A percentile compares a stretch with the other conserved stretches of the same genome.
Conservation (phyloP, 2,888 invertebrate species). For the Thecophora atra region DNA sequence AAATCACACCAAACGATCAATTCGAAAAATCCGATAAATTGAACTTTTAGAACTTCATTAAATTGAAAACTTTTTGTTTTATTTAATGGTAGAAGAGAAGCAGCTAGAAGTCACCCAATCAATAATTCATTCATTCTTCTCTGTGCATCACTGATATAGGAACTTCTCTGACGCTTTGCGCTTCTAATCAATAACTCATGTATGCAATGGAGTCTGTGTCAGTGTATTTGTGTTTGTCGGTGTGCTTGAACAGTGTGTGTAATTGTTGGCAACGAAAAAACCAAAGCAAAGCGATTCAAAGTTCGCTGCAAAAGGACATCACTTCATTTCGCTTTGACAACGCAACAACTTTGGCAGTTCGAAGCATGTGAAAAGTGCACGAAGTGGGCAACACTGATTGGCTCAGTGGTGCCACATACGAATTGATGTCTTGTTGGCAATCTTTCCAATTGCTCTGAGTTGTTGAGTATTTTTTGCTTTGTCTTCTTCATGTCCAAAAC, state of each 20-base stretch:
- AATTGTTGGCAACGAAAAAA: conserved; percentile 36
- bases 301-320: conserved; percentile 10
- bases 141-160: not conserved
- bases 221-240: not conserved
- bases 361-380: conserved; percentile 4
- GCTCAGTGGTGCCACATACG: not conserved
- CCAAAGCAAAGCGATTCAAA: conserved; percentile 32
- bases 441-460: conserved; percentile 4
- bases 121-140: not conserved
- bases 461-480: not conserved
- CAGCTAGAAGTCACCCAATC: not conserved
- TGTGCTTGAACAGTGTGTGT: not conserved
- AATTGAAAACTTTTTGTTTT: conserved; percentile 22
- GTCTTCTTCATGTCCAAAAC: not conserved
- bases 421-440: conserved; percentile 1
- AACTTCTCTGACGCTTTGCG: not conserved
- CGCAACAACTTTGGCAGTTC: not conserved
- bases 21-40: conserved; percentile 26
- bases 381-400: conserved; percentile 18
- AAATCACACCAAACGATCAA: conserved; percentile 25
- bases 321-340: conserved; percentile 7
- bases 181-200: conserved; percentile 41
- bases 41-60: conserved; percentile 31
- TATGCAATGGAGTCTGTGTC: not conserved
- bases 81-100: not conserved